phyloP scores from a whole-genome alignment of 2,888 invertebrate species.

The Junonia oenone region DNA sequence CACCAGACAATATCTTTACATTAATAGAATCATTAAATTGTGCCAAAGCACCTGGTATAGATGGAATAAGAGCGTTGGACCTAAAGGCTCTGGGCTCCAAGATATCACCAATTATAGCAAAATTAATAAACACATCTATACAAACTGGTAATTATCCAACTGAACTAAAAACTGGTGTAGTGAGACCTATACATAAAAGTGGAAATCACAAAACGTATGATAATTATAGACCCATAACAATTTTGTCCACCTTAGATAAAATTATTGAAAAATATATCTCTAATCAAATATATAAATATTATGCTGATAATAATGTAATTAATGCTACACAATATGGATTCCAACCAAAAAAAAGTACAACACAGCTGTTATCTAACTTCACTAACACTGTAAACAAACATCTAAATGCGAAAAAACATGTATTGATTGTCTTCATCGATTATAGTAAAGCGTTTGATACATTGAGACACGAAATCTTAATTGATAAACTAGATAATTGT shows the following conservation, averaged over 20 bases:
- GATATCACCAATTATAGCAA: neutral
- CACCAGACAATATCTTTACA: neutral
- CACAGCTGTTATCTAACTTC: neutral
- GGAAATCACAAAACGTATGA: constrained; percentile 4
- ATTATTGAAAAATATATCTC: neutral
- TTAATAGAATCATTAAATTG: neutral
- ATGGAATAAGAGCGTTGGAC: neutral
- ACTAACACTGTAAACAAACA: neutral
- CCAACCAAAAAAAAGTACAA: neutral
- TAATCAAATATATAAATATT: no score
- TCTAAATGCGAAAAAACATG: no score
- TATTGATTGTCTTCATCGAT: no score
- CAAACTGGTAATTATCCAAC: no score
- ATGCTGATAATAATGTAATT: neutral
- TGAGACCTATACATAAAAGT: constrained; percentile 25
- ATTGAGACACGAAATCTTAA: no score
- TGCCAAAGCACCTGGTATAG: neutral
- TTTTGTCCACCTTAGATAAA: neutral
- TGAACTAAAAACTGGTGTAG: constrained; percentile 21
- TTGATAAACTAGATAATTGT: no score
- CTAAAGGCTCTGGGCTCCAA: neutral
- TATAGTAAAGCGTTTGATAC: no score
- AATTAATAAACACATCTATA: constrained; percentile 5
- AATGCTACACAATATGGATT: neutral
- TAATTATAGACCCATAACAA: neutral